These are phyloP conservation scores for Oncorhynchus kisutch DNA, from an alignment of 2,113 vertebrate species.

Conservation along the genomic window DNA sequence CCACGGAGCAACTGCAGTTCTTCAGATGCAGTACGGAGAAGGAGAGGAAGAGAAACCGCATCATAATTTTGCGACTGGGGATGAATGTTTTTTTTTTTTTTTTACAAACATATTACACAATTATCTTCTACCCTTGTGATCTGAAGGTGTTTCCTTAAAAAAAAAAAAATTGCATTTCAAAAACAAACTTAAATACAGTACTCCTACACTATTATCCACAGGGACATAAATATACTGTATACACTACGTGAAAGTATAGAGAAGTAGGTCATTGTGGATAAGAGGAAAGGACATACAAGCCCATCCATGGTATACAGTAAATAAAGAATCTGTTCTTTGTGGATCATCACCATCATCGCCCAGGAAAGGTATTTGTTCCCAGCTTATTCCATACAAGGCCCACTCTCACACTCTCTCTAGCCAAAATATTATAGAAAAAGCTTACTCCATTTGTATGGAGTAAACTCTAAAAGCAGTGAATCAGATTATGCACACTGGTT, in stretches of 20 bases:
- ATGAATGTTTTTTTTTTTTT: not conserved
- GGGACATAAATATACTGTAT: not conserved
- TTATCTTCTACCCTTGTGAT: not conserved
- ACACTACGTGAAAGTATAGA: not conserved
- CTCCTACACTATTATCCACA: not conserved
- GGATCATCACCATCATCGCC: conserved; percentile 17
- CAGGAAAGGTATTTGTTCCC: conserved; percentile 31
- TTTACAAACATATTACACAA: not conserved
- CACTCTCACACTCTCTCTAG: conserved; percentile 11
- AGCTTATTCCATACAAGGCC: conserved; percentile 31
- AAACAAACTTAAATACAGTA: not conserved
- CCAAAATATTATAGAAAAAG: conserved; percentile 54
- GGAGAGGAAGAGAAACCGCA: not conserved
- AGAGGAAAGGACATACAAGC: not conserved
- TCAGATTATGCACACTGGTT: conserved; percentile 50
- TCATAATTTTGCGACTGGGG: not conserved
- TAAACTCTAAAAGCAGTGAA: conserved; percentile 37
- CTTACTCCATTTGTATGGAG: conserved; percentile 39
- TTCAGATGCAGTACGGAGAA: not conserved
- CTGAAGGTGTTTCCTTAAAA: not conserved
- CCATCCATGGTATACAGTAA: not conserved
- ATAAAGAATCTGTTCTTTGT: not conserved
- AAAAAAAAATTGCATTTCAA: not conserved
- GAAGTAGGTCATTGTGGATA: not conserved
- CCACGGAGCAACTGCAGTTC: conserved; percentile 5